These are phyloP conservation scores for Motacilla tschutschensis DNA, from an alignment of 2,113 vertebrate species.

Conservation along the genomic window DNA sequence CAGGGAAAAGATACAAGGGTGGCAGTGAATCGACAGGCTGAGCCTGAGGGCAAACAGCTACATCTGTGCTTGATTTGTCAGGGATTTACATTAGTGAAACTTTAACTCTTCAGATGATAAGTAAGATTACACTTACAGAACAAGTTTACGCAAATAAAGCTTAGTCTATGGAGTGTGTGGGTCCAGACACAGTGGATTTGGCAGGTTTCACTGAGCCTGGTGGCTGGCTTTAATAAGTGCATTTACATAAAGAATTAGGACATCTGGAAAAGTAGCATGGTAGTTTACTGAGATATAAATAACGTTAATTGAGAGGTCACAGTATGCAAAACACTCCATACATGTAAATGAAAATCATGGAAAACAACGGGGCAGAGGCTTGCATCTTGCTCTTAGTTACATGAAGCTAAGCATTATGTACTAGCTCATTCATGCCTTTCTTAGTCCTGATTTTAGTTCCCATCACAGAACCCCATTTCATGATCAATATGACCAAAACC, in stretches of 20 bases:
- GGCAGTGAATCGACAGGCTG: conserved; percentile 54
- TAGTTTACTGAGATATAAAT: conserved; percentile 76
- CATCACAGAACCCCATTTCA: neutral
- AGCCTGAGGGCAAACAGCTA: conserved; percentile 62
- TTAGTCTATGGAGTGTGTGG: conserved; percentile 61
- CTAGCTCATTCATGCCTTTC: neutral
- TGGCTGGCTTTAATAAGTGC: conserved; percentile 72
- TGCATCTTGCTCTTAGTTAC: neutral
- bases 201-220: conserved; percentile 63
- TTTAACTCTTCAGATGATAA: conserved; percentile 77
- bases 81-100: conserved; percentile 78
- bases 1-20: conserved; percentile 45
- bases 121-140: conserved; percentile 74
- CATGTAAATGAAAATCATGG: neutral
- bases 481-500: neutral
- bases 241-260: conserved; percentile 77
- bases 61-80: conserved; percentile 81
- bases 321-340: conserved; percentile 66
- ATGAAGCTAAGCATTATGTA: conserved; percentile 18
- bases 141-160: conserved; percentile 78
- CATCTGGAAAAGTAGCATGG: conserved; percentile 74
- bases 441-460: neutral
- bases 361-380: neutral
- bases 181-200: conserved; percentile 66
- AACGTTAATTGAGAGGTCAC: conserved; percentile 68